Evolutionary conservation across 1,140 invertebrate genomes (phyloP), one percentile per base, ranked within the genome.

Genomic region (Idris sp.): DNA sequence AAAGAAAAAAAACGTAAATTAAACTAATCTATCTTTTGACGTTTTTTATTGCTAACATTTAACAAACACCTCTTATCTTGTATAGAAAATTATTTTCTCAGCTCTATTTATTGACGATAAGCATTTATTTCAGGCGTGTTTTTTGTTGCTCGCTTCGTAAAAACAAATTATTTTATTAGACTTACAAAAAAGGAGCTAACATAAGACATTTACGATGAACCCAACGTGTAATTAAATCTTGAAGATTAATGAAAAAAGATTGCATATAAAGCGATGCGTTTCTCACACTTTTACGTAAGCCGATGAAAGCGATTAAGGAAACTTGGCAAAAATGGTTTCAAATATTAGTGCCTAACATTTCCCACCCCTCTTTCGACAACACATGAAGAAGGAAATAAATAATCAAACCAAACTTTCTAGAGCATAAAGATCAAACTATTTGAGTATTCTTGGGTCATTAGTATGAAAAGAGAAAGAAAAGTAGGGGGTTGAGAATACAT

Each of bases 271-370:
- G 58, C 44, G 58, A 49, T 61, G 56, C 44, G 44, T 62, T 62
- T 62, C 58, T 62, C 58, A 51, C 10, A 48, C 18, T 41, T 49
- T 62, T 62, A 62, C 26, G 44, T 62, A 62, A 62, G 44, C 16
- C 28, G 35, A 62, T 49, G 58, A 41, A 62, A 62, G 40, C 59
- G 36, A 53, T 53, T 51, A 64, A 53, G 46, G 44, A 22, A 38
- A 36, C 36, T 11, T 1, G 18, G 10, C n/a, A n/a, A 46, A 59
- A 44, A 33, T 59, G 16, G n/a, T 14, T 7, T 15, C 22, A 28
- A 15, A 25, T 35, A 61, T 61, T 59, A 46, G 9, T 22, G 13
- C 10, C 26, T n/a, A n/a, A n/a, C 26, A 13, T 26, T 46, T 59
- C 56, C 56, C 43, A 48, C 22, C 54, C 53, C 43, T n/a, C n/a